These are phyloP conservation scores for Triops longicaudatus DNA, from an alignment of 1,140 invertebrate genomes.

Conservation along the genomic window DNA sequence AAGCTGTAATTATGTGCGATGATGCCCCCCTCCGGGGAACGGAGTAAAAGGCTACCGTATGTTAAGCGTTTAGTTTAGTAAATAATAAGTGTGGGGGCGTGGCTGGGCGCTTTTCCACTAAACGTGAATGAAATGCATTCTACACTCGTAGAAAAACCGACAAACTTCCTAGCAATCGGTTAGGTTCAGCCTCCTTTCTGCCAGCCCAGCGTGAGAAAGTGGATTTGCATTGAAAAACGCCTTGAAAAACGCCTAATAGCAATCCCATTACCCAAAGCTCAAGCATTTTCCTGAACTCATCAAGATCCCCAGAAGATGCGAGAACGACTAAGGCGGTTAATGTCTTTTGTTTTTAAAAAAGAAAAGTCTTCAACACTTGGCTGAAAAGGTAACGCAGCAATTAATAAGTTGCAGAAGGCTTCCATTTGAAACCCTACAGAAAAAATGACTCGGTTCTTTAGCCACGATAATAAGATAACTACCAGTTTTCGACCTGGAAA, in stretches of 20 bases:
- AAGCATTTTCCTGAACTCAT: not conserved
- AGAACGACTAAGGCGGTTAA: no score
- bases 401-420: not conserved
- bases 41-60: slow-evolving; percentile 13
- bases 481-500: not conserved
- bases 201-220: not conserved
- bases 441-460: not conserved
- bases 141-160: not conserved
- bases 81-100: slow-evolving; percentile 9
- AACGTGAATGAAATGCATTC: slow-evolving; percentile 8
- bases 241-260: not conserved
- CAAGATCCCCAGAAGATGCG: not conserved
- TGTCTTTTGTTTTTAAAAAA: no score
- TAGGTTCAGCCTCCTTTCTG: not conserved
- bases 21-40: not conserved
- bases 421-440: not conserved
- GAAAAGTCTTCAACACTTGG: no score
- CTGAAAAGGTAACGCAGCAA: no score
- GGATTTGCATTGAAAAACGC: not conserved
- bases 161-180: not conserved
- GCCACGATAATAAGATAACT: slow-evolving; percentile 1
- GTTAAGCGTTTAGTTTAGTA: slow-evolving; percentile 15
- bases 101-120: not conserved
- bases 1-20: slow-evolving; percentile 15
- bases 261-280: not conserved